A percentile compares a stretch with the other conserved stretches of the same genome.
Evolutionary conservation across 2,797 vertebrate genomes (phyloP).

Genomic region (Monodelphis domestica): DNA sequence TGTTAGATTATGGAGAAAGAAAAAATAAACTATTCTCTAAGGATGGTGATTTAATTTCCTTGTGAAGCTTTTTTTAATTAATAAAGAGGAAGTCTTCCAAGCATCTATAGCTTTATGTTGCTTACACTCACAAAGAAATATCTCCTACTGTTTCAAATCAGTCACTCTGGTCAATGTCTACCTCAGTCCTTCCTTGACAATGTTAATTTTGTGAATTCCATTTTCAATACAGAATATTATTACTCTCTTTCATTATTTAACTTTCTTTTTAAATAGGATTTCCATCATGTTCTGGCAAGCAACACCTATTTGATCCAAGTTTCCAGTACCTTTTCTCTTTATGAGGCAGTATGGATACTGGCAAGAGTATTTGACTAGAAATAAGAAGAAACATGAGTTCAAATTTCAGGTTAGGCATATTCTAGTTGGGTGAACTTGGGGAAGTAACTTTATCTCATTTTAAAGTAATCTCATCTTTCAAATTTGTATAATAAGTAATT

Average conservation of each 20-base stretch:
- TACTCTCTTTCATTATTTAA: background rate
- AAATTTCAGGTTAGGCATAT: too few species aligned
- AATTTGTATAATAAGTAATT: too few species aligned
- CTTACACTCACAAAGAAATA: background rate
- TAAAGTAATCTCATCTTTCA: too few species aligned
- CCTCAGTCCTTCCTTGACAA: background rate
- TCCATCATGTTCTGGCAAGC: background rate
- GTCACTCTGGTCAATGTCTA: background rate
- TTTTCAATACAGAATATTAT: background rate
- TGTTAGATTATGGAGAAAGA: background rate
- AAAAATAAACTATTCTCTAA: too few species aligned
- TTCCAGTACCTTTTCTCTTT: background rate
- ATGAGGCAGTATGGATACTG: background rate
- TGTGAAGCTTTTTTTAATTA: background rate
- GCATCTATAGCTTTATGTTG: background rate
- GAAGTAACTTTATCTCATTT: too few species aligned
- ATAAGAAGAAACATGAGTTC: too few species aligned
- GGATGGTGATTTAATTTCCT: background rate
- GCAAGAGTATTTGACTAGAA: too few species aligned
- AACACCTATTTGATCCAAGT: background rate
- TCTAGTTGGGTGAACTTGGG: too few species aligned
- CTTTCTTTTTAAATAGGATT: too few species aligned
- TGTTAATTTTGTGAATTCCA: background rate
- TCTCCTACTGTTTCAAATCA: background rate
- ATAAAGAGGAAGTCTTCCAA: background rate